Evolutionary conservation across 2,113 vertebrate genomes (phyloP).

Genomic region (Engraulis encrasicolus): DNA sequence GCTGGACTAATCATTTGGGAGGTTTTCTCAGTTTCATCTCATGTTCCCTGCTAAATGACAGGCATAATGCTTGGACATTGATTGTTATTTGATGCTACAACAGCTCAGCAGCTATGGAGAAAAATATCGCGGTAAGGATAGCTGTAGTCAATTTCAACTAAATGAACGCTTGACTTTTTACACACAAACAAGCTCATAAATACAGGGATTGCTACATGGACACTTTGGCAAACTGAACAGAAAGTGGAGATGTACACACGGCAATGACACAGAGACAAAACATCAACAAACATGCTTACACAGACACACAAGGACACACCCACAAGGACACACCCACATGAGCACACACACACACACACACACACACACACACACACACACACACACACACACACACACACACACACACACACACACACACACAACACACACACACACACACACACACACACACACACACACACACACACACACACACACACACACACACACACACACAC

Average conservation of each 20-base stretch:
- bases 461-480: neutral
- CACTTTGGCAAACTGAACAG: neutral
- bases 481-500: neutral
- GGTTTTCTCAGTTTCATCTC: neutral
- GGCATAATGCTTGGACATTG: neutral
- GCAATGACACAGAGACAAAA: no score
- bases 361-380: no score
- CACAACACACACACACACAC: no score
- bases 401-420: no score
- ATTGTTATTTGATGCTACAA: neutral
- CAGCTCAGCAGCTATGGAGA: neutral
- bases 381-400: no score
- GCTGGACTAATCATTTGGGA: neutral
- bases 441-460: neutral
- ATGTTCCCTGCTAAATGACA: neutral
- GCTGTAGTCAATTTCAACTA: neutral
- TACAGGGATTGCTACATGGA: neutral
- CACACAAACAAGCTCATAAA: neutral
- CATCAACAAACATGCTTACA: no score
- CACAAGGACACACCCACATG: no score
- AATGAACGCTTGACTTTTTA: neutral
- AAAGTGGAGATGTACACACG: no score
- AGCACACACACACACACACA: no score
- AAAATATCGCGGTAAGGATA: neutral
- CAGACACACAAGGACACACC: no score